Evolutionary conservation across 2,888 invertebrate genomes (phyloP), one percentile per base, ranked within the genome.

Genomic region (Chouioia cunea): DNA sequence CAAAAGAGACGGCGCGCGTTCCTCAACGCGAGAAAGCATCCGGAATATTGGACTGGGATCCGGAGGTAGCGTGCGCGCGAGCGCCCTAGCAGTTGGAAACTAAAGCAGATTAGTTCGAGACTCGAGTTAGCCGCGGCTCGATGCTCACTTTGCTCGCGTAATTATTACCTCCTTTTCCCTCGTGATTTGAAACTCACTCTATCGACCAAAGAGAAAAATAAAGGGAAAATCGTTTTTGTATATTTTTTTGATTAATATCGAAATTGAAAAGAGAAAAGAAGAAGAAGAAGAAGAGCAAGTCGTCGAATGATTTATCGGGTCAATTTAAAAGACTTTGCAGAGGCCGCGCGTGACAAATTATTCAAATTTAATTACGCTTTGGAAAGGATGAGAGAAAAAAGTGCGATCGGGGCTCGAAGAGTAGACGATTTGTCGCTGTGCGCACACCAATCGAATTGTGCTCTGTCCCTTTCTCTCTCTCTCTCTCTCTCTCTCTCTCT

Each of bases 121-220:
- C 65, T 60, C 68, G 54, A 75, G 74, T 77, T 75, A 75, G 75
- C 67, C 64, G 66, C 75, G 73, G 75, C 73, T 75, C 75, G 76
- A 69, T 75, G 78, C 77, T 74, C 77, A 76, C 79, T 79, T 79
- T 79, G 78, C 75, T 74, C 27, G 75, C 74, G 78, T 79, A 81
- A 81, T 81, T 80, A 82, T 80, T 78, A 77, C 75, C 77, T 70
- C 60, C 56, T 23, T 2, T 18, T 44, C 68, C 62, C 62, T 43
- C 62, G 43, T 52, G 27, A 12, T 52, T 20, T 12, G 2, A 58
- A 56, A 68, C 53, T 20, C 16, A 50, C 50, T 50, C 16, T 50
- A 20, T 27, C 27, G 6, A 22, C 15, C 15, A 16, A 8, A 10
- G 43, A 36, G 20, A 63, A 20, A 8, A 22, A 18, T 1, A 16